Base-by-base conservation (phyloP, 2,113 vertebrate genomes). In the Onychorhynchus coronatus region DNA sequence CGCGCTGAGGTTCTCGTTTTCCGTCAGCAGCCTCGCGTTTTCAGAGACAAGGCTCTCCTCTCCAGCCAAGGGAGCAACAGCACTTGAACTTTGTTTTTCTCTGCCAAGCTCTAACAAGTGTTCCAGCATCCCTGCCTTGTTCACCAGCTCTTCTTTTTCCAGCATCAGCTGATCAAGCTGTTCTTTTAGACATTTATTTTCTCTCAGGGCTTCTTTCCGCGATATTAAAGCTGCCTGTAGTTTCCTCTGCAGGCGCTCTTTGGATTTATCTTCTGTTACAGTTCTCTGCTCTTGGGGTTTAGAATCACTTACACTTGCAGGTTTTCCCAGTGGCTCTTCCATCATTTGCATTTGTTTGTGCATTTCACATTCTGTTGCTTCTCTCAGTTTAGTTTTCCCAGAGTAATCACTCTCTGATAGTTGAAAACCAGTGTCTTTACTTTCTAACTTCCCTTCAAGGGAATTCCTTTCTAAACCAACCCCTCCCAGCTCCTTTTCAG, bases 171-270 rank as follows among this genome's bases (percentile, higher is more conserved):
- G 91, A 75, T 98, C 96, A 20, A 96, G 61, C 71, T 98, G 95
- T 7, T 98, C 98, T 82, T 98, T 98, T 0, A 99, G 96, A 12
- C 77, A 66, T 33, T 96, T 93, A 13, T 98, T 99, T 96, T 99
- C 98, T 93, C 98, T 98, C 83, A 98, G 22, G 16, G 98, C 97
- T 63, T 99, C 98, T 92, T 99, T 99, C 58, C 99, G 98, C 0
- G 98, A 99, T 77, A 99, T 97, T 74, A 99, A 97, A 79, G 99
- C 99, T 0, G 99, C 99, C 72, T 99, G 99, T 17, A 99, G 93
- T 53, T 99, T 99, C 93, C 98, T 98, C 11, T 98, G 98, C 9
- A 99, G 93, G 35, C 91, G 98, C 28, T 98, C 97, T 35, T 96
- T 98, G 91, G 92, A 77, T 91, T 94, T 98, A 50, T 93, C 97